These are phyloP conservation scores for Babyrousa celebensis DNA, from an alignment of 2,797 vertebrate species.

Conservation along the genomic window DNA sequence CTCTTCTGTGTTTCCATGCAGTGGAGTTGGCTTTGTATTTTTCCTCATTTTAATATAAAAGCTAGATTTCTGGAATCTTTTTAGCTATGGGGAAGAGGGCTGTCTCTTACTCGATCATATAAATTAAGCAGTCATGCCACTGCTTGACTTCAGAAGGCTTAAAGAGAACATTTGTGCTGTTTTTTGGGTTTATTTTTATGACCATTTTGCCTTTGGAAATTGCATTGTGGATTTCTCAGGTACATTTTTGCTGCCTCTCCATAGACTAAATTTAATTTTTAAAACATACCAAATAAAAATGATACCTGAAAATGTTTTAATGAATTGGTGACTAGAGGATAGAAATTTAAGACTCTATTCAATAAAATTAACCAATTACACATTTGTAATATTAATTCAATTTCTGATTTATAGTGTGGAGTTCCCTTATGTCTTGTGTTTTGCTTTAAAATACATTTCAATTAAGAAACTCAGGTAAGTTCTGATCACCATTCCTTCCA, in stretches of 20 bases:
- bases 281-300: neutral
- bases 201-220: neutral
- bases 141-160: neutral
- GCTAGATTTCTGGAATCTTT: neutral
- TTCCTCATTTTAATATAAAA: neutral
- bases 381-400: slow-evolving; percentile 38
- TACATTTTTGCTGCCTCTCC: neutral
- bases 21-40: neutral
- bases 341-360: neutral
- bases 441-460: neutral
- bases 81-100: neutral
- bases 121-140: neutral
- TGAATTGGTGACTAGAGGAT: neutral
- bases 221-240: neutral
- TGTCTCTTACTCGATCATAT: neutral
- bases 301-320: neutral
- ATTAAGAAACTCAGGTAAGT: neutral
- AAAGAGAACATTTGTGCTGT: neutral
- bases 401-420: neutral
- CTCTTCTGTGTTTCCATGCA: neutral
- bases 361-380: neutral
- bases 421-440: neutral
- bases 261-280: neutral
- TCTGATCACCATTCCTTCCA: neutral
- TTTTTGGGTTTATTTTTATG: neutral